A percentile compares a stretch with the other conserved stretches of the same genome.
Conservation (phyloP, 1,140 invertebrate species). For the Pseudomyrmex dendroicus region DNA sequence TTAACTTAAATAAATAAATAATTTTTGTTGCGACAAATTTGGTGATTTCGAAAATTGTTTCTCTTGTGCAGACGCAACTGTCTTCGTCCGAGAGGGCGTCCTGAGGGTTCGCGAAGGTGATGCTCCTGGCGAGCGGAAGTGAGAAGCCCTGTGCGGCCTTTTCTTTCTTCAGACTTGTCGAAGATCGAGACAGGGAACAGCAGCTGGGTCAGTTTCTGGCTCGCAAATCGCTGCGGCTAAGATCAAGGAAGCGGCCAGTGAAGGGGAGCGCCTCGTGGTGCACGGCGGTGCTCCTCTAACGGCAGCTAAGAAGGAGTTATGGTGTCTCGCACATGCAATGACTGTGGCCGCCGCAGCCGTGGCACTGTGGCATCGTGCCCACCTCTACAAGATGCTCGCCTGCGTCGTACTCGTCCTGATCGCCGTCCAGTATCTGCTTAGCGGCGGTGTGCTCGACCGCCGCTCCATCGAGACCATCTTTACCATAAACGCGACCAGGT, state of each 20-base stretch:
- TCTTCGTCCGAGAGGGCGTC: constrained; percentile 18
- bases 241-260: constrained; percentile 29
- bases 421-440: constrained; percentile 84
- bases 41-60: neutral
- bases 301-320: constrained; percentile 81
- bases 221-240: neutral
- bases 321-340: constrained; percentile 83
- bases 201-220: neutral
- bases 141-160: constrained; percentile 60
- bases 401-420: constrained; percentile 82
- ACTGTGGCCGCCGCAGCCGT: constrained; percentile 82
- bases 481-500: constrained; percentile 83
- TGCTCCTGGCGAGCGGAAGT: constrained; percentile 61
- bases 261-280: constrained; percentile 63
- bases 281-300: constrained; percentile 73
- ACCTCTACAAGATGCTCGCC: constrained; percentile 83
- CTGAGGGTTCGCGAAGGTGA: constrained; percentile 51
- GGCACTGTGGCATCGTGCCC: constrained; percentile 84
- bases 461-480: constrained; percentile 84
- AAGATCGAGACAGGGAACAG: neutral
- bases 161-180: constrained; percentile 32
- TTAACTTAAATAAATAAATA: neutral
- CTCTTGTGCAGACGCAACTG: neutral
- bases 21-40: neutral
- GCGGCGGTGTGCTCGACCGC: constrained; percentile 82